Base-by-base conservation (phyloP, 2,113 vertebrate genomes). In the Camelus dromedarius region DNA sequence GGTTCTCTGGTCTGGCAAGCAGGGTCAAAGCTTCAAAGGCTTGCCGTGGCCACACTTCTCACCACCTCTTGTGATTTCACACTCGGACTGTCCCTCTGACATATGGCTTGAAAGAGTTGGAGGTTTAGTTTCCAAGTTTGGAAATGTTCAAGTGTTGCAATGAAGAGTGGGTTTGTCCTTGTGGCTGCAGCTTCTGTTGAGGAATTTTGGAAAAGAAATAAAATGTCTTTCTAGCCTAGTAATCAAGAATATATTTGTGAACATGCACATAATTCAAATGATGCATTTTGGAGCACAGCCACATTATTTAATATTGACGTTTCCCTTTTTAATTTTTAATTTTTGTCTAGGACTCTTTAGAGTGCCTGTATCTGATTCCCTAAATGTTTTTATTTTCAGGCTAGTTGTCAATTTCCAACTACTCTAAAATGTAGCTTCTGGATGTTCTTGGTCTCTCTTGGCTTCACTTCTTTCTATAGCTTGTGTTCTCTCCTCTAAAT, bases 111-210 rank as follows among this genome's bases (percentile, higher is more conserved):
- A 96, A 94, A 93, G 32, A 95, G 11, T 50, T 93, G 54, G 24
- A 97, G 14, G 62, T 94, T 93, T 86, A 67, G n/a, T 97, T 94
- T 95, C 54, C 52, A 52, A 81, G 18, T 89, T 94, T 94, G 75
- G 66, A 95, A 96, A 94, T 93, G 9, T 50, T 83, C 11, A 79
- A 56, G 8, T 76, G 46, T 95, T 79, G 30, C 50, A 50, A 3
- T 67, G 15, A 70, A 82, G 10, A 24, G 22, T 83, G 24, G 6
- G 13, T 54, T 95, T 96, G 22, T 80, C 76, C 32, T 52, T 85
- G 28, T 93, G 35, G 30, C 24, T 93, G 3, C 5, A 73, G 62
- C 38, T 85, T 86, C 82, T 93, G 6, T 77, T 97, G 35, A 91
- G 35, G 54, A 87, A 32, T 96, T 97, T 93, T 85, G 42, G 73